Conservation (phyloP, 2,888 invertebrate species). For the Thera obeliscata region DNA sequence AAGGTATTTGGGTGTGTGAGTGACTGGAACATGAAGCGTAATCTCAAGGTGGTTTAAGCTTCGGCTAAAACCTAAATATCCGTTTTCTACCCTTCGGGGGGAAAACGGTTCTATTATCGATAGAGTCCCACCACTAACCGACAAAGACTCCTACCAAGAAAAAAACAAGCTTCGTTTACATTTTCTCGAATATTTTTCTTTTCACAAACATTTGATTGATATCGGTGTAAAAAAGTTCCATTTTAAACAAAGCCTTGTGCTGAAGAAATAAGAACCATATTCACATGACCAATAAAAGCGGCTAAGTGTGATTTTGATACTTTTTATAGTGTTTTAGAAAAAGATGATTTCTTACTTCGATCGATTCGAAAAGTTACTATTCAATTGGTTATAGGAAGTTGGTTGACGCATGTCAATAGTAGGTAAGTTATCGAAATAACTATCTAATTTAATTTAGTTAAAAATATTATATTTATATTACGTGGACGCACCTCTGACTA, state of each 20-base stretch:
- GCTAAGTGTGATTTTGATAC: constrained; percentile 11
- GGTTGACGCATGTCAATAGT: constrained; percentile 13
- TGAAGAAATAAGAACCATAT: neutral
- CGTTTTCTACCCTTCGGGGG: no score
- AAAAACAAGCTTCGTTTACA: constrained; percentile 36
- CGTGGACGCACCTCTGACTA: no score
- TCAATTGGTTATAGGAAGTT: constrained; percentile 9
- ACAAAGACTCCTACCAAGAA: constrained; percentile 48
- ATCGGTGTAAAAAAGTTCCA: neutral
- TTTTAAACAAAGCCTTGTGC: neutral
- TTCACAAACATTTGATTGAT: constrained; percentile 34
- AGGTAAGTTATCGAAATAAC: constrained; percentile 14
- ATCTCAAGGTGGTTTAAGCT: no score
- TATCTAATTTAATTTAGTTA: no score
- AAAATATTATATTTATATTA: no score
- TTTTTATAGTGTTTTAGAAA: constrained; percentile 22
- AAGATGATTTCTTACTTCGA: constrained; percentile 20
- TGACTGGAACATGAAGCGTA: no score
- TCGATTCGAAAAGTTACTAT: constrained; percentile 31
- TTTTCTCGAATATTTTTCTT: constrained; percentile 36
- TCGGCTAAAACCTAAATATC: no score
- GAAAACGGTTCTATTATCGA: constrained; percentile 38
- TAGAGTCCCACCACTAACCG: constrained; percentile 41
- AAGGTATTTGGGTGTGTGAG: no score
- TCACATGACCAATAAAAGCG: neutral